A percentile compares a stretch with the other conserved stretches of the same genome.
Evolutionary conservation across 2,113 vertebrate genomes (phyloP).

Genomic region (Galbula dea): DNA sequence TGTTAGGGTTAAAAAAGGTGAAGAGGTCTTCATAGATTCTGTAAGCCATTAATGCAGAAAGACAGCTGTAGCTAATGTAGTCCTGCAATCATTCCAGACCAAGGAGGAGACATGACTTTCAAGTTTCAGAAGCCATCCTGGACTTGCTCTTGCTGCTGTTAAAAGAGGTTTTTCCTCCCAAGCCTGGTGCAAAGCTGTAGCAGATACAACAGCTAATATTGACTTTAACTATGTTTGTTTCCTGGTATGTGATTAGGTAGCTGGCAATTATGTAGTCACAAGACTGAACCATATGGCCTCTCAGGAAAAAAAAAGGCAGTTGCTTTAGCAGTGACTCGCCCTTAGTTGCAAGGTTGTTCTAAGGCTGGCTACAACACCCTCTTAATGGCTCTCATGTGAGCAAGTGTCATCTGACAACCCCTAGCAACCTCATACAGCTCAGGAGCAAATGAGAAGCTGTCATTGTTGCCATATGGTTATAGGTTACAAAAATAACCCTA

Average conservation of each 20-base stretch:
- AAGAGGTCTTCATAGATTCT: not conserved
- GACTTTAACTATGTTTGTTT: conserved; percentile 67
- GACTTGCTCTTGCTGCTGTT: conserved; percentile 49
- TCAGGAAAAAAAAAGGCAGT: conserved; percentile 36
- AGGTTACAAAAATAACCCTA: too few relatives aligned
- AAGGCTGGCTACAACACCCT: conserved; percentile 77
- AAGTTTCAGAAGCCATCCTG: conserved; percentile 3
- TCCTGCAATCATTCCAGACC: conserved; percentile 14
- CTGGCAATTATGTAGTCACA: conserved; percentile 75
- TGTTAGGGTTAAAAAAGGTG: not conserved
- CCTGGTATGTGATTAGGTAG: conserved; percentile 60
- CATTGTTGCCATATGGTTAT: conserved; percentile 49
- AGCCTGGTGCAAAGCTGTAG: conserved; percentile 20
- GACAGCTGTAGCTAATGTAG: not conserved
- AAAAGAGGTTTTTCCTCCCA: conserved; percentile 3
- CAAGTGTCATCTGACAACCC: conserved; percentile 77
- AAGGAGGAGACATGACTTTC: not conserved
- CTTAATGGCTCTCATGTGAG: conserved; percentile 79
- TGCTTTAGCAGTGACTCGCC: conserved; percentile 66
- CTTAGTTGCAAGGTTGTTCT: conserved; percentile 74
- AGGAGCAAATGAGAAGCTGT: conserved; percentile 49
- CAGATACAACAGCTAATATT: conserved; percentile 67
- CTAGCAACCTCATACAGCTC: conserved; percentile 67
- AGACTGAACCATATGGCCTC: conserved; percentile 74
- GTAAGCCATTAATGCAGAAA: conserved; percentile 28